Evolutionary conservation across 2,797 vertebrate genomes (phyloP).

Genomic region (Artibeus jamaicensis): DNA sequence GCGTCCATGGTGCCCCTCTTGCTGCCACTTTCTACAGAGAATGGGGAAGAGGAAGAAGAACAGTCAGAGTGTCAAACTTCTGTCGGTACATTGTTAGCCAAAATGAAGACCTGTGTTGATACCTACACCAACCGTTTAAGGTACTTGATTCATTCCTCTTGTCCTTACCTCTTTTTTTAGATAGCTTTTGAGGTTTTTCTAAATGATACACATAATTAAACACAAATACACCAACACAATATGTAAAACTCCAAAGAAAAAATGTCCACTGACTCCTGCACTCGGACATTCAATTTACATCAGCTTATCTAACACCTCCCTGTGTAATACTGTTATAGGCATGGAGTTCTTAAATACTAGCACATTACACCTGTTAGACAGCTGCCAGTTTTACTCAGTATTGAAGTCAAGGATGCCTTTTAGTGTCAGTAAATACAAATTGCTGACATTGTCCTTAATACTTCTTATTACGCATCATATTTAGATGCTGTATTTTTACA

Average conservation of each 20-base stretch:
- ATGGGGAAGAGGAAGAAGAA: constrained; percentile 89
- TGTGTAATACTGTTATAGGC: not conserved
- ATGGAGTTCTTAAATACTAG: not conserved
- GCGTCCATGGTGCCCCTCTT: constrained; percentile 93
- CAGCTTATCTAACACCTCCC: not conserved
- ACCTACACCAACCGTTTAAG: constrained; percentile 98
- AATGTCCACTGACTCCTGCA: not conserved
- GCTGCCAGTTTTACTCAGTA: not conserved
- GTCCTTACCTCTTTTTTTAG: not conserved
- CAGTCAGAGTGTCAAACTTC: constrained; percentile 93
- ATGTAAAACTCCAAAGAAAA: not conserved
- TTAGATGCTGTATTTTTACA: not conserved
- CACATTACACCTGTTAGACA: not conserved
- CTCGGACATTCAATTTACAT: not conserved
- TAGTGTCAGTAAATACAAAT: not conserved
- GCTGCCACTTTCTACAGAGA: constrained; percentile 92
- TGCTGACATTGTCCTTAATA: not conserved
- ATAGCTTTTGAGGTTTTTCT: not conserved
- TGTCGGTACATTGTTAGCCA: constrained; percentile 95
- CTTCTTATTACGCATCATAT: not conserved
- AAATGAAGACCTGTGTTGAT: constrained; percentile 99
- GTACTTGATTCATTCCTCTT: constrained; percentile 75
- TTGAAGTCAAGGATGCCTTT: not conserved
- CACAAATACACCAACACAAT: not conserved
- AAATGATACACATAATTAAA: not conserved